A percentile compares a stretch with the other conserved stretches of the same genome.
These are phyloP conservation scores for Himalopsyche anomala DNA, from an alignment of 2,888 invertebrate species.

Conservation along the genomic window DNA sequence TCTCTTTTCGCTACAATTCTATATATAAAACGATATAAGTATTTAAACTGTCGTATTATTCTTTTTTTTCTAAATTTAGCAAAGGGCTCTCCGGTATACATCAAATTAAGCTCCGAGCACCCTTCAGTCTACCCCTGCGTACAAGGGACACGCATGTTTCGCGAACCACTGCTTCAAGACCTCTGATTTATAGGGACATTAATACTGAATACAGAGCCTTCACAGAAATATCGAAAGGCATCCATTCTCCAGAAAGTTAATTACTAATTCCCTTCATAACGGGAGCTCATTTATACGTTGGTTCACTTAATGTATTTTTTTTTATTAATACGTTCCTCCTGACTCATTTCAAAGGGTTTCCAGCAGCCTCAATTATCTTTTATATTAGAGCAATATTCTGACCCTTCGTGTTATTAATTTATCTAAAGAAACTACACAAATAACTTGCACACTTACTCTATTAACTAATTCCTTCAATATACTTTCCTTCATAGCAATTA, in stretches of 20 bases:
- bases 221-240: not conserved
- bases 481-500: too few relatives aligned
- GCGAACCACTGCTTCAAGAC: too few relatives aligned
- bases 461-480: not conserved
- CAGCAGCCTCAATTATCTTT: constrained; percentile 32
- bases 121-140: too few relatives aligned
- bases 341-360: constrained; percentile 20
- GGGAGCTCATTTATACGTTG: constrained; percentile 41
- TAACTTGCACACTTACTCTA: not conserved
- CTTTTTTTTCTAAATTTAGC: too few relatives aligned
- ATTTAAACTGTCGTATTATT: too few relatives aligned
- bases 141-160: too few relatives aligned
- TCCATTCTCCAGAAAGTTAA: constrained; percentile 31
- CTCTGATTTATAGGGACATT: not conserved
- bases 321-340: constrained; percentile 40
- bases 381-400: constrained; percentile 40
- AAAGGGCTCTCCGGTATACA: too few relatives aligned
- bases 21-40: too few relatives aligned
- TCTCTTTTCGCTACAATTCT: too few relatives aligned
- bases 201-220: not conserved
- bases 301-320: constrained; percentile 33
- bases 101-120: too few relatives aligned
- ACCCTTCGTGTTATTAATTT: constrained; percentile 24
- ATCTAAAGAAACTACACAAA: constrained; percentile 20
- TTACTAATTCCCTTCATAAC: constrained; percentile 35